These are phyloP conservation scores for Grammomys dolichurus DNA, from an alignment of 2,113 vertebrate species.

Conservation along the genomic window DNA sequence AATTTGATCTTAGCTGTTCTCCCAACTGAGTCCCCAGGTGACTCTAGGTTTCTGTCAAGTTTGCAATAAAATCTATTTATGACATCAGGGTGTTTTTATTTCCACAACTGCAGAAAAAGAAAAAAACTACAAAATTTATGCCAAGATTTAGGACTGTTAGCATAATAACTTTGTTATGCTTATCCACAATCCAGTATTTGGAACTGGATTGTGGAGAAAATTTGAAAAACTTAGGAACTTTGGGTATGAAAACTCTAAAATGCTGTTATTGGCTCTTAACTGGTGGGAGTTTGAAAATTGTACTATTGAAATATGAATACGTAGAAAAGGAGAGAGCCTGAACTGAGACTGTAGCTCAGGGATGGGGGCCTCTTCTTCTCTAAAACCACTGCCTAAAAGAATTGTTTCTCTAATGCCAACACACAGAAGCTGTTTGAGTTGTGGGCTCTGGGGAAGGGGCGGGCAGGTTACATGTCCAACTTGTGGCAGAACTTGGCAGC, in stretches of 20 bases:
- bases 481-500: not conserved
- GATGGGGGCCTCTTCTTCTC: not conserved
- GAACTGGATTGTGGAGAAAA: not conserved
- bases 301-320: not conserved
- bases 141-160: not conserved
- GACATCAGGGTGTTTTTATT: not conserved
- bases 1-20: not conserved
- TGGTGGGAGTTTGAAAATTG: not conserved
- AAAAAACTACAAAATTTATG: not conserved
- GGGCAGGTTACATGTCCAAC: not conserved
- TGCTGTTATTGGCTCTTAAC: not conserved
- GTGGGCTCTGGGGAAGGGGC: not conserved
- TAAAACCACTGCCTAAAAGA: not conserved
- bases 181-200: not conserved
- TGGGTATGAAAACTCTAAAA: not conserved
- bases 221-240: not conserved
- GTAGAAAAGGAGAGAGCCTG: not conserved
- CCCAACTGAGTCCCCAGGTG: not conserved
- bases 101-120: not conserved
- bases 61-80: not conserved
- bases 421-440: not conserved
- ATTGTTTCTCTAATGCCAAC: not conserved
- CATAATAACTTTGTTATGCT: no score
- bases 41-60: not conserved
- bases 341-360: not conserved